phyloP scores from a whole-genome alignment of 2,113 vertebrate genomes.

The Sylvietta virens region DNA sequence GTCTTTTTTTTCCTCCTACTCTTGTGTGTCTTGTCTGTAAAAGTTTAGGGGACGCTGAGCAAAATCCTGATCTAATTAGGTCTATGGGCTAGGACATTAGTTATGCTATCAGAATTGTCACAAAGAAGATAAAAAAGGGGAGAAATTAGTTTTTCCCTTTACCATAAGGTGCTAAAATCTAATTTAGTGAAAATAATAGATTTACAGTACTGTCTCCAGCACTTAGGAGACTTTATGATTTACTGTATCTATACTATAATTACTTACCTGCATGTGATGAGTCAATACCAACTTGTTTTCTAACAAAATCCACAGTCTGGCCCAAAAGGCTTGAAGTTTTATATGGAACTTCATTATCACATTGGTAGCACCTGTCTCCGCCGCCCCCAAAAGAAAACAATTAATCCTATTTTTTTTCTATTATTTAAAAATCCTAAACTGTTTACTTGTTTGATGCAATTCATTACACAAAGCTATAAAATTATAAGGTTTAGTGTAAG shows the following conservation, averaged over 20 bases:
- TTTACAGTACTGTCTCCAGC: background rate
- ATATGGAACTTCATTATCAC: slow-evolving; percentile 86
- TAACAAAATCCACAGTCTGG: slow-evolving; percentile 84
- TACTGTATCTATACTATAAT: background rate
- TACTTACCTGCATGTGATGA: slow-evolving; percentile 74
- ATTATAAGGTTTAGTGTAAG: background rate
- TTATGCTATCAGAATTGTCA: background rate
- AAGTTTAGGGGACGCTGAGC: background rate
- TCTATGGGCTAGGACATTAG: background rate
- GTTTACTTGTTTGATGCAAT: background rate
- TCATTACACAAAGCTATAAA: background rate
- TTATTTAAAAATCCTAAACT: background rate
- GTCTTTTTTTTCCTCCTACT: background rate
- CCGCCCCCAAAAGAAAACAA: slow-evolving; percentile 9
- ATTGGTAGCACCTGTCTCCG: slow-evolving; percentile 88
- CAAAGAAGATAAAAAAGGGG: background rate
- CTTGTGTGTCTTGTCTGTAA: background rate
- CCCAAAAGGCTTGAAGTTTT: slow-evolving; percentile 81
- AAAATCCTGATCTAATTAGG: background rate
- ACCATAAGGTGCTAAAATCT: background rate
- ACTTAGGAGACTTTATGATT: background rate
- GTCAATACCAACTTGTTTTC: slow-evolving; percentile 75
- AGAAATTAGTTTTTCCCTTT: background rate
- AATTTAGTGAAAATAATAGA: background rate
- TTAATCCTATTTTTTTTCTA: background rate